phyloP scores from a whole-genome alignment of 2,888 invertebrate genomes.

The Palloptera scutellata region DNA sequence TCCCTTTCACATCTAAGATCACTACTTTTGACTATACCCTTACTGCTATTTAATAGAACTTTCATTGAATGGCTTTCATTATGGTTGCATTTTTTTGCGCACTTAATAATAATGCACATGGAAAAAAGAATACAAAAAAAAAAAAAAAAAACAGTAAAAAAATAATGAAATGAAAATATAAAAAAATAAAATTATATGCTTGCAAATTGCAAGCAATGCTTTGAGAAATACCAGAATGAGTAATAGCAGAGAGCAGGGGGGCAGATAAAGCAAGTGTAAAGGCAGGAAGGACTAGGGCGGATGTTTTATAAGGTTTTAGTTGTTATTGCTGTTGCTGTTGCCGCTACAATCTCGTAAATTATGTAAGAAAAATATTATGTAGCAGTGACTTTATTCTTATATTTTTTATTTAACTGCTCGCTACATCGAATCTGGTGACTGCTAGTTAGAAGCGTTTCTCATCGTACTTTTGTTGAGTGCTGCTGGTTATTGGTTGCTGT shows the following conservation, averaged over 20 bases:
- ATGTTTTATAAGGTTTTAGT: neutral
- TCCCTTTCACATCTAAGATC: too few relatives aligned
- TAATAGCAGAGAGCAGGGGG: neutral
- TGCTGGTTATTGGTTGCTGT: neutral
- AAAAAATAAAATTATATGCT: neutral
- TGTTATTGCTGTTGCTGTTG: slow-evolving; percentile 1
- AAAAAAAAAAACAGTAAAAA: neutral
- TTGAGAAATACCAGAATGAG: neutral
- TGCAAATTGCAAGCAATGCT: neutral
- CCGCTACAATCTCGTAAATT: neutral
- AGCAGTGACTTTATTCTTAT: too few relatives aligned
- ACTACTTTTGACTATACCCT: too few relatives aligned
- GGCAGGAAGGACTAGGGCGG: too few relatives aligned
- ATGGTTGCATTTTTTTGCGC: too few relatives aligned
- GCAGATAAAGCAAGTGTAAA: too few relatives aligned
- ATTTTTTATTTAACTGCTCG: too few relatives aligned
- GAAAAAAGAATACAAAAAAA: neutral
- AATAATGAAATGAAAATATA: neutral
- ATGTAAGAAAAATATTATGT: neutral
- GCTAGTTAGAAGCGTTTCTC: too few relatives aligned
- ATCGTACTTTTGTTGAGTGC: too few relatives aligned
- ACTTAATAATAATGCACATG: neutral
- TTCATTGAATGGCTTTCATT: too few relatives aligned
- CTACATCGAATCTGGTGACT: too few relatives aligned
- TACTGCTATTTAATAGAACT: too few relatives aligned